phyloP scores from a whole-genome alignment of 1,140 invertebrate genomes.

The Lordiphosa mommai region DNA sequence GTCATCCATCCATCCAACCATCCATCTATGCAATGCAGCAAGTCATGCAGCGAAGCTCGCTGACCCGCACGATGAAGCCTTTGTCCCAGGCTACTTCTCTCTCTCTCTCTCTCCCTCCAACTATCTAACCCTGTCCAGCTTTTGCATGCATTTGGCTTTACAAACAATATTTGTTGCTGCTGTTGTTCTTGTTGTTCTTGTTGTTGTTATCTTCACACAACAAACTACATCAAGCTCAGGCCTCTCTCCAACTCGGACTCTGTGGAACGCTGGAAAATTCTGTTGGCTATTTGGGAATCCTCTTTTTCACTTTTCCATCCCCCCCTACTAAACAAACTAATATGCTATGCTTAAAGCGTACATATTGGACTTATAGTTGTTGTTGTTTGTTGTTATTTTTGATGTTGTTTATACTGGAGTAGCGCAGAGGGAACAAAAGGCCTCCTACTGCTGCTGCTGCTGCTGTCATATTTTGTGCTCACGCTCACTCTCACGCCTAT shows the following conservation, averaged over 20 bases:
- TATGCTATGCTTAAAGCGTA: conserved; percentile 78
- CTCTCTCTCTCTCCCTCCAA: conserved; percentile 1
- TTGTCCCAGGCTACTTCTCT: conserved; percentile 35
- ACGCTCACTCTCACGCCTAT: conserved; percentile 25
- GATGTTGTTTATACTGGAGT: conserved; percentile 62
- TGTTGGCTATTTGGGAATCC: conserved; percentile 59
- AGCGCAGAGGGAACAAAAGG: conserved; percentile 52
- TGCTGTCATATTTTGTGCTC: conserved; percentile 72
- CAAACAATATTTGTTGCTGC: conserved; percentile 66
- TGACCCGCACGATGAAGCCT: conserved; percentile 72
- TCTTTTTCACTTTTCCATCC: conserved; percentile 62
- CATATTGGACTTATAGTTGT: conserved; percentile 75
- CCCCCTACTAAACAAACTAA: conserved; percentile 64
- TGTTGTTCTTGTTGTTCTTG: conserved; percentile 10
- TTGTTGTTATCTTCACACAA: conserved; percentile 63
- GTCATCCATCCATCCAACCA: conserved; percentile 51
- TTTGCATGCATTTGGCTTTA: conserved; percentile 73
- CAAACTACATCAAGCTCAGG: conserved; percentile 68
- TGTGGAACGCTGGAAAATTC: conserved; percentile 19
- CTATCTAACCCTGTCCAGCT: conserved; percentile 34
- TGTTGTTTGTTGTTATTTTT: conserved; percentile 74
- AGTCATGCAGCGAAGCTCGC: conserved; percentile 73
- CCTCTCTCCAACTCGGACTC: conserved; percentile 26
- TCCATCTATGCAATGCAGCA: conserved; percentile 75
- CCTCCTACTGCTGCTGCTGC: conserved; percentile 47